Percentiles rank a stretch among this genome's conserved stretches.
phyloP scores from a whole-genome alignment of 2,888 invertebrate genomes.

The Hemaris fuciformis region DNA sequence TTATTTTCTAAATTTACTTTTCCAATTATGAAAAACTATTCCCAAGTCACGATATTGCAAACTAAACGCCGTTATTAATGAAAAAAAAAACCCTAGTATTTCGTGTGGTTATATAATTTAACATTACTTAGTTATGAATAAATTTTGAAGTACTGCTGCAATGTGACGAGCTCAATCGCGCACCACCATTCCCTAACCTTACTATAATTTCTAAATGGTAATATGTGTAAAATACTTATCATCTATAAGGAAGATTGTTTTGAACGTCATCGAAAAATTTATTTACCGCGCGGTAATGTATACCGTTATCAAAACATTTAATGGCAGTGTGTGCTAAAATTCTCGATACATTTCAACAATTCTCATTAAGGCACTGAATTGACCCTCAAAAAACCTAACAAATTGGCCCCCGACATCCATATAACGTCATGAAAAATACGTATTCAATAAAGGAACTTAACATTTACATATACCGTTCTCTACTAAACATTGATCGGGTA shows the following conservation, averaged over 20 bases:
- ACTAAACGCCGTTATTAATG: no score
- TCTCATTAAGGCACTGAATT: conserved; percentile 68
- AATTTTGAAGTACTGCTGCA: conserved; percentile 21
- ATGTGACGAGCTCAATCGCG: conserved; percentile 42
- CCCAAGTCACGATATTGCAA: no score
- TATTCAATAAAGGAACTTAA: conserved; percentile 64
- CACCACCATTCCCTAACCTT: conserved; percentile 55
- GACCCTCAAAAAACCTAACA: conserved; percentile 44
- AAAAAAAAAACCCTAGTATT: no score
- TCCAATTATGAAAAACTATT: no score
- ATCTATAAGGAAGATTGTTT: conserved; percentile 72
- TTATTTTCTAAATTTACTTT: no score
- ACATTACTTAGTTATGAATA: background rate
- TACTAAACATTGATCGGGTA: conserved; percentile 49
- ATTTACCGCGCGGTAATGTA: conserved; percentile 25
- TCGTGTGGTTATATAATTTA: no score
- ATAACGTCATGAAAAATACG: conserved; percentile 50
- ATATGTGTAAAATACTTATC: conserved; percentile 74
- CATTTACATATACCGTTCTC: conserved; percentile 45
- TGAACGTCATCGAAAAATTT: conserved; percentile 47
- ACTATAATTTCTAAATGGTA: conserved; percentile 75
- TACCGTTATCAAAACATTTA: conserved; percentile 26
- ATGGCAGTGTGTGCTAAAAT: conserved; percentile 51
- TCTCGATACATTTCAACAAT: conserved; percentile 38
- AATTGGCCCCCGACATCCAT: conserved; percentile 61